phyloP scores from a whole-genome alignment of 2,888 invertebrate genomes.

The Orchesellides sinensis region DNA sequence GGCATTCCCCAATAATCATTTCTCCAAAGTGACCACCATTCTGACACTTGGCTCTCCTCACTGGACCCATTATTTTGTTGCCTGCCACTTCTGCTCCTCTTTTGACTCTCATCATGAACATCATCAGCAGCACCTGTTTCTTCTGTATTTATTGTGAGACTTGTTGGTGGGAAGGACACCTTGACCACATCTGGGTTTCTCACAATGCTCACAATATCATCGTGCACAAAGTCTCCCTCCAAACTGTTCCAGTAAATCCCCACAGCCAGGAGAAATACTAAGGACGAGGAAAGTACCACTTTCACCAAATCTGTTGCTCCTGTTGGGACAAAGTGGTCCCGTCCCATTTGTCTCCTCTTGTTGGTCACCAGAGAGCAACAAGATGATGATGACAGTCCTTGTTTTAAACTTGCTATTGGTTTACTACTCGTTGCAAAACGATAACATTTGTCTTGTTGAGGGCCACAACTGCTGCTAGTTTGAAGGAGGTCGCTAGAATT shows the following conservation, averaged over 20 bases:
- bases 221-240: conserved; percentile 90
- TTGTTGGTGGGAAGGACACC: no score
- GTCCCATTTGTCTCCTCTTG: conserved; percentile 15
- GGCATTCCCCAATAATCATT: conserved; percentile 95
- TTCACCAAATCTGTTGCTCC: neutral
- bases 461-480: neutral
- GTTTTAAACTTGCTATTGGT: neutral
- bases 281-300: neutral
- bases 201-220: conserved; percentile 90
- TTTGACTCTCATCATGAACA: neutral
- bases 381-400: neutral
- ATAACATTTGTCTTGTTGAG: conserved; percentile 3
- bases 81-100: neutral
- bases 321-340: neutral
- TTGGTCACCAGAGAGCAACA: neutral
- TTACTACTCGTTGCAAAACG: neutral
- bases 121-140: neutral
- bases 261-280: conserved; percentile 51
- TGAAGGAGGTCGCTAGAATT: neutral
- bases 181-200: conserved; percentile 86
- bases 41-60: conserved; percentile 80
- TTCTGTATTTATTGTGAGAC: conserved; percentile 69
- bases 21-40: conserved; percentile 81
- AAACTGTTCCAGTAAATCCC: conserved; percentile 83
- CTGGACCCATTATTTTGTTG: conserved; percentile 72